phyloP scores from a whole-genome alignment of 2,888 invertebrate species.

The Hypselothyrea guttata region DNA sequence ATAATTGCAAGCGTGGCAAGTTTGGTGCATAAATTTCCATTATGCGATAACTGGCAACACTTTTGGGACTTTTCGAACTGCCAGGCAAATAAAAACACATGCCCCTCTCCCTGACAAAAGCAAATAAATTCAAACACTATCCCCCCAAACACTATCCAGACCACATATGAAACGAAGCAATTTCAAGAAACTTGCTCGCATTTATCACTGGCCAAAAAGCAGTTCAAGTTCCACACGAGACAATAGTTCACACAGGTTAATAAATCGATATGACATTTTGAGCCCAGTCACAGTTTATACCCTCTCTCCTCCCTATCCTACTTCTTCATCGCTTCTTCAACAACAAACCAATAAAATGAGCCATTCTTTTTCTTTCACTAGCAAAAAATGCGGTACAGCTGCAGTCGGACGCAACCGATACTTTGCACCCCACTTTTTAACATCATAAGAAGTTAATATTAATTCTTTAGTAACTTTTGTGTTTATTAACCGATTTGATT shows the following conservation, averaged over 20 bases:
- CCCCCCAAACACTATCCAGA: too few species aligned
- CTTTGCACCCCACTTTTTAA: too few species aligned
- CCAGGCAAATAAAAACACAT: too few species aligned
- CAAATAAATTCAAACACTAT: constrained; percentile 72
- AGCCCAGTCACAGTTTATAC: constrained; percentile 32
- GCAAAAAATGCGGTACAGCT: constrained; percentile 1
- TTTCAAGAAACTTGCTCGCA: constrained; percentile 62
- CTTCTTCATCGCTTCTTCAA: constrained; percentile 25
- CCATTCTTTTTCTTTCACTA: constrained; percentile 44
- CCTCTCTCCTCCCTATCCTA: constrained; percentile 13
- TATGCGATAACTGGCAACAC: constrained; percentile 60
- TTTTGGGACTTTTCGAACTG: constrained; percentile 44
- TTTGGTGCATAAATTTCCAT: constrained; percentile 71
- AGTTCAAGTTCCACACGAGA: constrained; percentile 25
- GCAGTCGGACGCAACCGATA: too few species aligned
- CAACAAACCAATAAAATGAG: constrained; percentile 73
- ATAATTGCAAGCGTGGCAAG: constrained; percentile 63
- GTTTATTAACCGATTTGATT: too few species aligned
- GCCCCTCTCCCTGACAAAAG: constrained; percentile 13
- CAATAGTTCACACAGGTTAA: constrained; percentile 78
- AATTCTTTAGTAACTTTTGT: too few species aligned
- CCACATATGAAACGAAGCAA: constrained; percentile 55
- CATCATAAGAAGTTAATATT: too few species aligned
- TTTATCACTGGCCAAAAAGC: constrained; percentile 53
- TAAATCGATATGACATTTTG: constrained; percentile 78